Conservation (phyloP, 2,797 vertebrate species). For the Prunella strophiata region DNA sequence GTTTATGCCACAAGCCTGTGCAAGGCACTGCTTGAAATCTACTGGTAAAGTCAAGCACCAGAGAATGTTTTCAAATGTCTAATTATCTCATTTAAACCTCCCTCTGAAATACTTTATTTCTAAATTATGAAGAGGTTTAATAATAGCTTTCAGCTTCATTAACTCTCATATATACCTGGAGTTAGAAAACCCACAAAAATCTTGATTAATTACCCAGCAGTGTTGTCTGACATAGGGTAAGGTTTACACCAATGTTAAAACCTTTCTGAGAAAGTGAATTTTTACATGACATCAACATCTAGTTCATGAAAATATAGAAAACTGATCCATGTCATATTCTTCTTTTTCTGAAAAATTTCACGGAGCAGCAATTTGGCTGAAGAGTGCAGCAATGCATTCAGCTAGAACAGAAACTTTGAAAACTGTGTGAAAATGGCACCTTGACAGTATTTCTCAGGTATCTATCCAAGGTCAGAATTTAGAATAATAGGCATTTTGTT, state of each 20-base stretch:
- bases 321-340: neutral
- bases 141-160: constrained; percentile 62
- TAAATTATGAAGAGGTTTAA: constrained; percentile 63
- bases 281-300: neutral
- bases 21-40: neutral
- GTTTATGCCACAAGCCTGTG: neutral
- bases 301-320: neutral
- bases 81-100: constrained; percentile 51
- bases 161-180: constrained; percentile 15
- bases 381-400: neutral
- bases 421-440: neutral
- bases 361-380: neutral
- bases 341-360: neutral
- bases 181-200: neutral
- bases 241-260: neutral
- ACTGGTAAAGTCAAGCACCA: neutral
- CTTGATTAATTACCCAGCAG: neutral
- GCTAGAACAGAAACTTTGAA: neutral
- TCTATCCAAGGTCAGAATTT: neutral
- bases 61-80: neutral
- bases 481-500: neutral
- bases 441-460: neutral
- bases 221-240: neutral
- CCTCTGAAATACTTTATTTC: constrained; percentile 27
- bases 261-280: neutral